Percentiles rank a stretch among this genome's conserved stretches.
These are phyloP conservation scores for Platycheirus albimanus DNA, from an alignment of 2,888 invertebrate genomes.

Conservation along the genomic window DNA sequence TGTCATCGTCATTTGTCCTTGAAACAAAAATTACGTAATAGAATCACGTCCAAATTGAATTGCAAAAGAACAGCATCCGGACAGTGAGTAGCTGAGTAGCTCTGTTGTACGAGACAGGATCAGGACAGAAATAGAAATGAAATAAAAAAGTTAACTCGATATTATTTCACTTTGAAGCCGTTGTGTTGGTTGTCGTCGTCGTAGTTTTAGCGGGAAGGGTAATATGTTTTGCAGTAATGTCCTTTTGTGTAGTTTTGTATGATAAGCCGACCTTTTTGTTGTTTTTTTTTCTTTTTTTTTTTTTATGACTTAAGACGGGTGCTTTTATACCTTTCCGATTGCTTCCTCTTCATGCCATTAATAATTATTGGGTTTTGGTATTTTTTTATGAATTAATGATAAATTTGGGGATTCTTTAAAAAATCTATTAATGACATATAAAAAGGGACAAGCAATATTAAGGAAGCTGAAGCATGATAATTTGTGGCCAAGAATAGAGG, in stretches of 20 bases:
- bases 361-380: background rate
- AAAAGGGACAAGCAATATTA: background rate
- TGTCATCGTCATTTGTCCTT: constrained; percentile 51
- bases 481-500: too few relatives aligned
- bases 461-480: too few relatives aligned
- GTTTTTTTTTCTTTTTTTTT: background rate
- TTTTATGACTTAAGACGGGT: background rate
- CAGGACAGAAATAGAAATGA: background rate
- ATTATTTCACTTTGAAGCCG: constrained; percentile 27
- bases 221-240: background rate
- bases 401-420: background rate
- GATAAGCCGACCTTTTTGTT: background rate
- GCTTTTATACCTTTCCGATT: background rate
- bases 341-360: background rate
- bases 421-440: background rate
- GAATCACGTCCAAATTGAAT: constrained; percentile 71
- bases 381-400: background rate
- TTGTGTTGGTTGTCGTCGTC: background rate
- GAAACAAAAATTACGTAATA: constrained; percentile 61
- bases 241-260: background rate
- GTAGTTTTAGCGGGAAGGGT: background rate
- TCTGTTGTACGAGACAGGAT: constrained; percentile 15
- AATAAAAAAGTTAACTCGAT: constrained; percentile 24
- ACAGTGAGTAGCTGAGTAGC: constrained; percentile 21
- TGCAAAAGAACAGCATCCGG: constrained; percentile 37